Base-by-base conservation (phyloP, 2,888 invertebrate species). In the Alentia gelatinosa region DNA sequence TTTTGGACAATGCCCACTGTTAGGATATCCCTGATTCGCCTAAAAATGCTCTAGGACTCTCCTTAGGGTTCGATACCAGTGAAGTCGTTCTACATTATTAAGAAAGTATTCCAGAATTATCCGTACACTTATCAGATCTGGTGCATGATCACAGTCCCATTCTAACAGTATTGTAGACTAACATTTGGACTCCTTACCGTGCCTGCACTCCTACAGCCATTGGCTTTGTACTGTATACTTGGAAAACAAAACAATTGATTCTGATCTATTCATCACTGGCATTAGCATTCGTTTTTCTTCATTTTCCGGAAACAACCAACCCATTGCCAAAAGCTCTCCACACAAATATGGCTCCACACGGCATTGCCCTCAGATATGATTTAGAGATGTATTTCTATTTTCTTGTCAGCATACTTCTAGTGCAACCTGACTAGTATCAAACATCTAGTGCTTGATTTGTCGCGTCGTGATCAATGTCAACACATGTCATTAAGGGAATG, bases 21-120 rank as follows among this genome's bases (percentile, higher is more conserved):
- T 79, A 79, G 39, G 79, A 26, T 79, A 79, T 79, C 79, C 79
- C 79, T 79, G 79, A 79, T 79, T 35, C n/a, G 79, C 79, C 79
- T 39, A 26, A 39, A 35, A 15, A 23, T 79, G 39, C 79, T 79
- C 4, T 15, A 33, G 26, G 26, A 26, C 74, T 74, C 5, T 33
- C 74, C 74, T 30, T 74, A 12, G 15, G 12, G 74, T 19, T 74
- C 74, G 74, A 33, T 26, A 33, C n/a, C 74, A 74, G 74, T 74
- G 74, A 74, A 74, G 74, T 74, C 74, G 26, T 5, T 74, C 74
- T 74, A 74, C 74, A 74, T 30, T 26, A 74, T 33, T 56, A 1
- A 56, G 19, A 56, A n/a, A 1, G 56, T 56, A n/a, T 56, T 56
- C 56, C 56, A 56, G n/a, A 56, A 56, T n/a, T 56, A n/a, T n/a